A percentile compares a stretch with the other conserved stretches of the same genome.
Conservation (phyloP, 2,888 invertebrate species). For the Chymomyza caudatula region DNA sequence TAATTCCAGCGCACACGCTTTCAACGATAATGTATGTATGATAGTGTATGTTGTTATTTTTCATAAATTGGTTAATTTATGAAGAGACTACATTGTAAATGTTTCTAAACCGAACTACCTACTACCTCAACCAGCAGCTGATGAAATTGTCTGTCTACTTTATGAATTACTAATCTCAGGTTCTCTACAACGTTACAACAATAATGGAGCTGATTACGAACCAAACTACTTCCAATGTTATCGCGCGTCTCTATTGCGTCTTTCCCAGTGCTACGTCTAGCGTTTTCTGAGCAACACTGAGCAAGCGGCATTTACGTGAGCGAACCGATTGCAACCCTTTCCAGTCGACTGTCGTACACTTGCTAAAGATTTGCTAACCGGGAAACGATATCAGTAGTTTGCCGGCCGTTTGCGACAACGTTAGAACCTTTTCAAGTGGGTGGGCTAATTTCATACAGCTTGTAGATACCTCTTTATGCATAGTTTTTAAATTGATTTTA, state of each 20-base stretch:
- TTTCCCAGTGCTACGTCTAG: slow-evolving; percentile 9
- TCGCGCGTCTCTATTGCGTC: slow-evolving; percentile 22
- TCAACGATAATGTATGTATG: too few relatives aligned
- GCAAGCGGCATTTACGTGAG: slow-evolving; percentile 1
- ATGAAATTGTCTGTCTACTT: neutral
- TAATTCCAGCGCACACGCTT: too few relatives aligned
- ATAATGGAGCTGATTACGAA: slow-evolving; percentile 26
- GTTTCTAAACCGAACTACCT: neutral
- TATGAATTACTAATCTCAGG: slow-evolving; percentile 18
- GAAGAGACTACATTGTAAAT: neutral
- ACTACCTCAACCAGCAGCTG: neutral
- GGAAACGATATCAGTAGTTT: slow-evolving; percentile 51
- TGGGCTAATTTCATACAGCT: slow-evolving; percentile 5
- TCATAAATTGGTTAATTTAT: too few relatives aligned
- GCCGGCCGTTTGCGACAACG: slow-evolving; percentile 36
- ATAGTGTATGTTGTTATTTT: neutral
- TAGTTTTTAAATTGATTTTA: slow-evolving; percentile 19
- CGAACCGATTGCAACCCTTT: slow-evolving; percentile 32
- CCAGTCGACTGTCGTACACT: slow-evolving; percentile 14
- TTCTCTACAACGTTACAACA: neutral
- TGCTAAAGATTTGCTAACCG: slow-evolving; percentile 47
- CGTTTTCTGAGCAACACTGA: slow-evolving; percentile 31
- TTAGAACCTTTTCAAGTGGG: slow-evolving; percentile 31
- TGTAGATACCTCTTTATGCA: neutral
- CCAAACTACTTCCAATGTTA: slow-evolving; percentile 35